A percentile compares a stretch with the other conserved stretches of the same genome.
These are phyloP conservation scores for Zosterops japonicus DNA, from an alignment of 2,113 vertebrate species.

Conservation along the genomic window DNA sequence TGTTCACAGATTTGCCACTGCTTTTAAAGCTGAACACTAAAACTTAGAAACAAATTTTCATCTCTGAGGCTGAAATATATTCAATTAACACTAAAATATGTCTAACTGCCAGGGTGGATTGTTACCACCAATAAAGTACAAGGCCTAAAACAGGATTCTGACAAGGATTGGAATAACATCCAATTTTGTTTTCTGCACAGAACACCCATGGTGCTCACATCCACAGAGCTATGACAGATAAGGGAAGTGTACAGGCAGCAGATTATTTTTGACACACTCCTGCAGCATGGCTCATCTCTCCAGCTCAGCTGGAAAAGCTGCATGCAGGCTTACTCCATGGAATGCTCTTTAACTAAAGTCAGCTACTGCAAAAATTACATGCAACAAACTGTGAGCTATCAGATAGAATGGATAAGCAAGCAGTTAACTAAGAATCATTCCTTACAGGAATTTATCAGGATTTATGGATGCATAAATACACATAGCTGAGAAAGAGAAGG, in stretches of 20 bases:
- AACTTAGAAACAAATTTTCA: neutral
- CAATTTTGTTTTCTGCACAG: neutral
- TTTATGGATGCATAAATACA: neutral
- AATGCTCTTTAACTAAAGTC: neutral
- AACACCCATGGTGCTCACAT: neutral
- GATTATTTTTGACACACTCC: slow-evolving; percentile 12
- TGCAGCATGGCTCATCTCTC: neutral
- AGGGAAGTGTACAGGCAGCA: neutral
- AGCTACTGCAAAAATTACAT: neutral
- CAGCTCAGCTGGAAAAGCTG: slow-evolving; percentile 15
- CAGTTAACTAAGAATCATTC: neutral
- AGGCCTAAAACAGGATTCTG: neutral
- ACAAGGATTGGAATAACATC: neutral
- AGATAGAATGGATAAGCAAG: neutral
- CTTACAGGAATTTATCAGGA: neutral
- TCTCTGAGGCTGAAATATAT: neutral
- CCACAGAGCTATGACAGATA: neutral
- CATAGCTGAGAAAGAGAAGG: neutral
- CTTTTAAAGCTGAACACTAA: neutral
- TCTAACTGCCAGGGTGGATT: neutral
- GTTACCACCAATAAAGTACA: neutral
- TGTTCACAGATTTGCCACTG: neutral
- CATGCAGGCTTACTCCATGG: neutral
- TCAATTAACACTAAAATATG: neutral
- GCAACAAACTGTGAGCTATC: neutral